Conservation (phyloP, 1,140 invertebrate species). For the Muscidifurax raptorellus region DNA sequence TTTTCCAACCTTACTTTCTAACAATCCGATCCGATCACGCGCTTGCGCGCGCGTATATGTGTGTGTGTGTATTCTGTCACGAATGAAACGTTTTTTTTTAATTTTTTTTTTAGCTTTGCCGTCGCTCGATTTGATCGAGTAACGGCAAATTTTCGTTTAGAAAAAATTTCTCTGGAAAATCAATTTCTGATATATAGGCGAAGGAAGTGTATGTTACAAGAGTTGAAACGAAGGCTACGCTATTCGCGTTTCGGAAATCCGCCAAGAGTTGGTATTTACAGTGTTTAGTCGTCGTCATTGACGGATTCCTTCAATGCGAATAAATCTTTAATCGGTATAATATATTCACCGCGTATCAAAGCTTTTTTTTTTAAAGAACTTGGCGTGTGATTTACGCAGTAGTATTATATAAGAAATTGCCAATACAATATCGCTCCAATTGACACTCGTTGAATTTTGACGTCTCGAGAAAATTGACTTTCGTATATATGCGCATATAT, state of each 20-base stretch:
- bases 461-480: constrained; percentile 24
- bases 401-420: not conserved
- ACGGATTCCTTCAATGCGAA: not conserved
- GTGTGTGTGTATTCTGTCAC: constrained; percentile 31
- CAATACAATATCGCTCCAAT: not conserved
- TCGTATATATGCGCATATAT: constrained; percentile 14
- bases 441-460: constrained; percentile 8
- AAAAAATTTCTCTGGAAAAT: not conserved
- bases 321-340: not conserved
- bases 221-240: not conserved
- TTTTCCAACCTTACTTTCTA: constrained; percentile 15
- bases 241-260: not conserved
- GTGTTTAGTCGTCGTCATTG: not conserved
- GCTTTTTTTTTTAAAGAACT: not conserved
- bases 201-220: not conserved
- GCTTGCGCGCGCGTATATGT: not conserved
- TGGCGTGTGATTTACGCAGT: not conserved
- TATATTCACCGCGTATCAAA: not conserved
- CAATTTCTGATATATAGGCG: not conserved
- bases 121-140: constrained; percentile 25
- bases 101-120: too few species aligned
- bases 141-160: not conserved
- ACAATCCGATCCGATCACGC: constrained; percentile 38
- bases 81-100: not conserved
- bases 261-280: not conserved